phyloP scores from a whole-genome alignment of 2,113 vertebrate species.

The Geococcyx californianus region DNA sequence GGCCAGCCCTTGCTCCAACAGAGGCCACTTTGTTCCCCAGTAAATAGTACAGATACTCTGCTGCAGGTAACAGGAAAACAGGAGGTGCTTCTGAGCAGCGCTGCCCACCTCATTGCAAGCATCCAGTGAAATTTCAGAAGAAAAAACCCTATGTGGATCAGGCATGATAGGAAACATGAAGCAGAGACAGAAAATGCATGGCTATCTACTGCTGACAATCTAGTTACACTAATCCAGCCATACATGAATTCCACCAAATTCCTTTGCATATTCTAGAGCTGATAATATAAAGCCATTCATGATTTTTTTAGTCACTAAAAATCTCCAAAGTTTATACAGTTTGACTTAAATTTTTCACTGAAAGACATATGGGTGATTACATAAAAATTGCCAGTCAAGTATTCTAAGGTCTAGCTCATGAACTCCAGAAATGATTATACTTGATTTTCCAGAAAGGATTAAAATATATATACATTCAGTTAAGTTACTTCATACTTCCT shows the following conservation, averaged over 20 bases:
- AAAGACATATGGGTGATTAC: background rate
- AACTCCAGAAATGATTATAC: background rate
- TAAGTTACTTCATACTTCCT: background rate
- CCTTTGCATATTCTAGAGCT: background rate
- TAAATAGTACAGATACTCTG: background rate
- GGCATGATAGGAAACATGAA: background rate
- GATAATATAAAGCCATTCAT: background rate
- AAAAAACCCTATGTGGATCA: background rate
- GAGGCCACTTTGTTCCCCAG: background rate
- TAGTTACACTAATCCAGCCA: background rate
- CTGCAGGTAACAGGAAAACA: background rate
- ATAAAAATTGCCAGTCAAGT: background rate
- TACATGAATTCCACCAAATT: background rate
- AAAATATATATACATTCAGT: background rate
- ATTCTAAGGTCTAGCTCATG: background rate
- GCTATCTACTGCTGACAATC: background rate
- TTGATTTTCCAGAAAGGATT: background rate
- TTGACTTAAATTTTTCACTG: background rate
- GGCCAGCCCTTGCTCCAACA: background rate
- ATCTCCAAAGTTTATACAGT: background rate
- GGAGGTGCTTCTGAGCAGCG: background rate
- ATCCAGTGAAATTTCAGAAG: background rate
- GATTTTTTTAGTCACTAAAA: background rate
- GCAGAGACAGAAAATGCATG: background rate
- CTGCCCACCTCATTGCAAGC: background rate